phyloP scores from a whole-genome alignment of 30 jellyfish, hydroid and myxozoan species.

The Aurelia sp. region DNA sequence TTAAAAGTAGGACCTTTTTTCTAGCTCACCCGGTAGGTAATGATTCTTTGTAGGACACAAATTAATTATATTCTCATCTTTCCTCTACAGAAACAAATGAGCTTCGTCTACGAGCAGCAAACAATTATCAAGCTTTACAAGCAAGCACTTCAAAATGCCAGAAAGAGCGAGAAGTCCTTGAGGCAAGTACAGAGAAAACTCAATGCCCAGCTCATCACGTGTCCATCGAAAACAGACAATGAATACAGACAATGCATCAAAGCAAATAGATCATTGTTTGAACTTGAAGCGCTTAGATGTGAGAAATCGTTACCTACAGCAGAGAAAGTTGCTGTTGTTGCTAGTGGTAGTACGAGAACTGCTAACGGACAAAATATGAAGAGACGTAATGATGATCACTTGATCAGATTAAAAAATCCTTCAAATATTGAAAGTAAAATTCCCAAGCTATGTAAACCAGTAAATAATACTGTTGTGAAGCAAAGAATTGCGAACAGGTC shows the following conservation, averaged over 20 bases:
- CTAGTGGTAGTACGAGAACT: background rate
- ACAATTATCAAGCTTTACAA: background rate
- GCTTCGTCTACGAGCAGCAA: background rate
- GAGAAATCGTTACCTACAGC: background rate
- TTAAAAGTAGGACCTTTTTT: too few relatives aligned
- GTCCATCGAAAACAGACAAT: background rate
- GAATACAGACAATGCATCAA: background rate
- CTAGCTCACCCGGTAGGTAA: too few relatives aligned
- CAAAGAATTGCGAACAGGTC: background rate
- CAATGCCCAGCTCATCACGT: background rate
- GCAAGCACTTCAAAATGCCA: background rate
- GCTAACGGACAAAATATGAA: background rate
- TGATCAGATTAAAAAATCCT: too few relatives aligned
- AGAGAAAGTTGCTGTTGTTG: background rate
- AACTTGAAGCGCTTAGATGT: background rate
- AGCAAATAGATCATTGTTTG: slow-evolving; percentile 3
- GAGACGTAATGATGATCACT: too few relatives aligned
- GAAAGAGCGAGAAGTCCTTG: background rate
- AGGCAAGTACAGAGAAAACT: background rate
- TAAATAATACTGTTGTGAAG: background rate
- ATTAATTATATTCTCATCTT: background rate
- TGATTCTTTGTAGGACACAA: background rate
- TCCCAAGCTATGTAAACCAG: background rate
- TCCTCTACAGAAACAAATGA: background rate
- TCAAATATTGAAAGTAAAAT: background rate